These are phyloP conservation scores for Kuschelorhynchus macadamiae DNA, from an alignment of 2,888 invertebrate species.

Conservation along the genomic window DNA sequence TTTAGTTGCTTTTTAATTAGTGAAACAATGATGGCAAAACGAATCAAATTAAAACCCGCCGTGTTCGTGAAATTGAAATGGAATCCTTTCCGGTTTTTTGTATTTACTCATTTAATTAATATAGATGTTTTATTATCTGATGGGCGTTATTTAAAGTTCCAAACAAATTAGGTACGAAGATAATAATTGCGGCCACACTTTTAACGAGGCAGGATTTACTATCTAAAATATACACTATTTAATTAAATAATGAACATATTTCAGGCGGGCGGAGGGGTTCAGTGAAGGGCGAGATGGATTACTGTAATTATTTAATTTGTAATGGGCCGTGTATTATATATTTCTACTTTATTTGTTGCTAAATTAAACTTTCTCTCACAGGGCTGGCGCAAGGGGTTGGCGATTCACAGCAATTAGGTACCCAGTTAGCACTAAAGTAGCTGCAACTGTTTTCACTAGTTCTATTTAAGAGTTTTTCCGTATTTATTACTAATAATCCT, in stretches of 20 bases:
- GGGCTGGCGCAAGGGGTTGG: no score
- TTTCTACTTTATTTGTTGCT: no score
- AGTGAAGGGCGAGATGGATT: no score
- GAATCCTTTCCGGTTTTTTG: slow-evolving; percentile 25
- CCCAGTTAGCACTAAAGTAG: no score
- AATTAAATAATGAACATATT: slow-evolving; percentile 8
- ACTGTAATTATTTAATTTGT: no score
- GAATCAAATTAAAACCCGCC: slow-evolving; percentile 30
- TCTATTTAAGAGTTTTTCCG: no score
- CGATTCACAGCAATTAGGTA: no score
- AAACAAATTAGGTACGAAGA: slow-evolving; percentile 7
- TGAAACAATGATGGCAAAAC: slow-evolving; percentile 33
- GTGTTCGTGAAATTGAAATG: slow-evolving; percentile 32
- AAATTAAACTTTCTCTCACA: no score
- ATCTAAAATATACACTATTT: slow-evolving; percentile 18
- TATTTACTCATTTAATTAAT: slow-evolving; percentile 37
- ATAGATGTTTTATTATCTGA: slow-evolving; percentile 37
- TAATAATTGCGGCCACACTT: slow-evolving; percentile 17
- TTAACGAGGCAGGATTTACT: not conserved
- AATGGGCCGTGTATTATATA: no score
- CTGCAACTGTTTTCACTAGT: no score
- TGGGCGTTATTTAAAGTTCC: slow-evolving; percentile 25
- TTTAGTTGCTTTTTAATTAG: slow-evolving; percentile 36
- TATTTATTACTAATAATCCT: no score
- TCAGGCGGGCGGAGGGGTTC: no score